Evolutionary conservation across 2,113 vertebrate genomes (phyloP), one percentile per base, ranked within the genome.

Genomic region (Heteronetta atricapilla): DNA sequence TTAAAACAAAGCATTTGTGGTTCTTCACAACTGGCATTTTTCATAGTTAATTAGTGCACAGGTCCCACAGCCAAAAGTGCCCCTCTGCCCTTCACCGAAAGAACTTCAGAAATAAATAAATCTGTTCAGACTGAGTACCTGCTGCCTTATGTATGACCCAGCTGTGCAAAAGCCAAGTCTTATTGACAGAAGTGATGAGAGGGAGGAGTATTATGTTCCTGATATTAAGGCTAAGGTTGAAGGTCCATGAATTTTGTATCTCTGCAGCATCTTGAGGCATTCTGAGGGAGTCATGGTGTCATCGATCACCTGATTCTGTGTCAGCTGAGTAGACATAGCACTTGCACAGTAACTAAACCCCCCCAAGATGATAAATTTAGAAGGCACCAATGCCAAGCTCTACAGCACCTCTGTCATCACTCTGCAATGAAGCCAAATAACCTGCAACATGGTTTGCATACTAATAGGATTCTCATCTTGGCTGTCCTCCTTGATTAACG

Each of bases 261-360:
- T 34, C 56, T 79, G 58, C 58, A 86, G 33, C 46, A 72, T 68
- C 91, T 69, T 84, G 58, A 93, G 13, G 28, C 5, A 10, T 59
- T 81, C 19, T 36, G 69, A 82, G 22, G 44, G 75, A 58, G 53
- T 20, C 62, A 82, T 7, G 21, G 77, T 62, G 56, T 18, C 62
- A 82, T 8, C 19, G 81, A 85, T 87, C 84, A 94, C 63, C 74
- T 55, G 78, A 79, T 38, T 31, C n/a, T 64, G 7, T 38, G 15
- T 55, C 78, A 66, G 52, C 19, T 75, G 70, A 70, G 28, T 31
- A 86, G 42, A 83, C 55, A 38, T 36, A 75, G 69, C 50, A 92
- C 33, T 38, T 74, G 64, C 76, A 94, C 7, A 64, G 46, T 88
- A 96, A 90, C 88, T 93, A 93, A 86, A 83, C 93, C 63, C 50